These are phyloP conservation scores for Astropecten irregularis DNA, from an alignment of 53 echinoderm and acorn worm genomes.

Conservation along the genomic window DNA sequence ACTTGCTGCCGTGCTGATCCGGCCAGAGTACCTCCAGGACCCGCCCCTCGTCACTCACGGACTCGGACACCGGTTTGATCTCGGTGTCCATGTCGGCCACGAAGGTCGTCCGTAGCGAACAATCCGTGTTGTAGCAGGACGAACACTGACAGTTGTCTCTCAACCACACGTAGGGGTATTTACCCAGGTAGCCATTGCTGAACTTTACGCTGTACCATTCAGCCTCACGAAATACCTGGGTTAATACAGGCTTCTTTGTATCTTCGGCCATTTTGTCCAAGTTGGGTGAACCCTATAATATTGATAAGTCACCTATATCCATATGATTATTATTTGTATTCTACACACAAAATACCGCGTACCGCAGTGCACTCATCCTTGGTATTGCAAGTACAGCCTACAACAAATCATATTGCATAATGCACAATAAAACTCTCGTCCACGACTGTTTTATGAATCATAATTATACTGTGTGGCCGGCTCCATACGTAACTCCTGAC, in stretches of 20 bases:
- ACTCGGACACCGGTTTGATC: slow-evolving; percentile 19
- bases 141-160: slow-evolving; percentile 79
- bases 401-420: too few species aligned
- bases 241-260: not conserved
- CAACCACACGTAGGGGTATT: slow-evolving; percentile 86
- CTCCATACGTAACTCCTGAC: too few species aligned
- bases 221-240: not conserved
- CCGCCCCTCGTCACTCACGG: not conserved
- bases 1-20: slow-evolving; percentile 12
- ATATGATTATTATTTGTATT: too few species aligned
- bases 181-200: slow-evolving; percentile 10
- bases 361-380: too few species aligned
- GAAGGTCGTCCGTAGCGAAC: slow-evolving; percentile 17
- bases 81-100: slow-evolving; percentile 62
- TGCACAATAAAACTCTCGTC: too few species aligned
- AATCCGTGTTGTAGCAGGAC: slow-evolving; percentile 60
- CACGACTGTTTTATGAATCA: too few species aligned
- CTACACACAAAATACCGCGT: too few species aligned
- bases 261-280: not conserved
- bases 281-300: not conserved
- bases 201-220: slow-evolving; percentile 57
- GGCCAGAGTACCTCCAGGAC: slow-evolving; percentile 40
- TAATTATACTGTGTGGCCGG: too few species aligned
- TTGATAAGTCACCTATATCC: too few species aligned
- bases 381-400: too few species aligned